Evolutionary conservation across 2,888 invertebrate genomes (phyloP).

Genomic region (Apamea anceps): DNA sequence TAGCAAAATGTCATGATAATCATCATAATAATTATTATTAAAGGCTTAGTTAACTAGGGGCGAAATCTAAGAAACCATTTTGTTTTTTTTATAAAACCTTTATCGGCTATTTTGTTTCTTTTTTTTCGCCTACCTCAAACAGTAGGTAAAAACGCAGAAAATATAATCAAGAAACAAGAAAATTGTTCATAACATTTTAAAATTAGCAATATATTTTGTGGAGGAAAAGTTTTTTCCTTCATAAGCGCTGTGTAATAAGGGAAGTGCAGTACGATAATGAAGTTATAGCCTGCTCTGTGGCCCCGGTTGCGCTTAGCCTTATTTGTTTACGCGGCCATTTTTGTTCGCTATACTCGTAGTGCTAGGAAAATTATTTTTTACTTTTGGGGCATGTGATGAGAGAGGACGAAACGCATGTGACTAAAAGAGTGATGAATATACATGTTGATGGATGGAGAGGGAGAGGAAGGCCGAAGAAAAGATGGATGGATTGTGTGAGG

Average conservation of each 20-base stretch:
- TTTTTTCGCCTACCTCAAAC: no score
- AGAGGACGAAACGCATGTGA: no score
- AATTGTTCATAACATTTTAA: constrained; percentile 56
- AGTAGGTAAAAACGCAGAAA: constrained; percentile 6
- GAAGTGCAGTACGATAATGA: constrained; percentile 47
- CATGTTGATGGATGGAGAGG: no score
- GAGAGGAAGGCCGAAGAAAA: no score
- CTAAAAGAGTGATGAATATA: no score
- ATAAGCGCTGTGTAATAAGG: constrained; percentile 53
- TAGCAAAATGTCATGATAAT: not conserved
- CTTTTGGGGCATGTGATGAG: not conserved
- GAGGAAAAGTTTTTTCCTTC: constrained; percentile 34
- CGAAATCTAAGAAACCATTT: not conserved
- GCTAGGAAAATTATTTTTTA: not conserved
- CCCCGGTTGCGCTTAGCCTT: constrained; percentile 29
- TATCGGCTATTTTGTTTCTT: not conserved
- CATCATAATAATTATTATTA: not conserved
- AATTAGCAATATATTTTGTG: constrained; percentile 55
- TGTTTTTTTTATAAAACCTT: constrained; percentile 7
- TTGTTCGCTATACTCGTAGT: constrained; percentile 22
- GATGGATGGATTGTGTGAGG: no score
- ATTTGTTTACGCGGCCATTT: constrained; percentile 45
- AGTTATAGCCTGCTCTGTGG: constrained; percentile 34
- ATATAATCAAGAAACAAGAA: constrained; percentile 29
- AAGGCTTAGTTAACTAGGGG: not conserved